Evolutionary conservation across 2,888 invertebrate species (phyloP).

Genomic region (Pachydiplax longipennis): DNA sequence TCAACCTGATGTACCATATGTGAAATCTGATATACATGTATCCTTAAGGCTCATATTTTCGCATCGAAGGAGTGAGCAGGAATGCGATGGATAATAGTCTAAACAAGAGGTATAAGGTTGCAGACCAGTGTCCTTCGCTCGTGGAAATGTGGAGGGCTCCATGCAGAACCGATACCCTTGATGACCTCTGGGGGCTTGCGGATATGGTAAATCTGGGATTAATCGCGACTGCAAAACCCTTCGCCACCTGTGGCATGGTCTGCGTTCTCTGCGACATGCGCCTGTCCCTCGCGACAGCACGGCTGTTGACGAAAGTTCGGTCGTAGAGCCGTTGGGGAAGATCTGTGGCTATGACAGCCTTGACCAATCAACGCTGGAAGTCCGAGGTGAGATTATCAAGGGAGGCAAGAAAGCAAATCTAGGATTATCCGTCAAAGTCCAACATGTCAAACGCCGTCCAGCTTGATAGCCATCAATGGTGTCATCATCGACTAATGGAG

Average conservation of each 20-base stretch:
- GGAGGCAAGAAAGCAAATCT: background rate
- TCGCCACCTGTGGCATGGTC: constrained; percentile 26
- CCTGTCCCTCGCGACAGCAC: background rate
- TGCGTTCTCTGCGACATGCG: background rate
- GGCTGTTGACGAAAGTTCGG: background rate
- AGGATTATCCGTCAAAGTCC: background rate
- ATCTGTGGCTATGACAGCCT: background rate
- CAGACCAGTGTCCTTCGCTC: background rate
- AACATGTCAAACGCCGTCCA: background rate
- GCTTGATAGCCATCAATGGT: background rate
- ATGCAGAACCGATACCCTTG: background rate
- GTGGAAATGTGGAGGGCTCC: background rate
- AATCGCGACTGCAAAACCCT: background rate
- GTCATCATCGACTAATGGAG: background rate
- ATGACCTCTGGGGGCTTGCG: background rate
- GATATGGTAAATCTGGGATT: constrained; percentile 19
- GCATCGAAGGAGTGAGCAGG: too few relatives aligned
- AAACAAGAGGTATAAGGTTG: background rate
- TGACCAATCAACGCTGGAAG: background rate
- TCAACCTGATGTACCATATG: too few relatives aligned
- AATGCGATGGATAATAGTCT: background rate
- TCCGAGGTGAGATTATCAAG: background rate
- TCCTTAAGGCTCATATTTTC: too few relatives aligned
- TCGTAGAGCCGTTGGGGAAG: background rate
- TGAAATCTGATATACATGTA: too few relatives aligned